Percentiles rank a stretch among this genome's conserved stretches.
Conservation (phyloP, 2,113 vertebrate species). For the Lepidothrix coronata region DNA sequence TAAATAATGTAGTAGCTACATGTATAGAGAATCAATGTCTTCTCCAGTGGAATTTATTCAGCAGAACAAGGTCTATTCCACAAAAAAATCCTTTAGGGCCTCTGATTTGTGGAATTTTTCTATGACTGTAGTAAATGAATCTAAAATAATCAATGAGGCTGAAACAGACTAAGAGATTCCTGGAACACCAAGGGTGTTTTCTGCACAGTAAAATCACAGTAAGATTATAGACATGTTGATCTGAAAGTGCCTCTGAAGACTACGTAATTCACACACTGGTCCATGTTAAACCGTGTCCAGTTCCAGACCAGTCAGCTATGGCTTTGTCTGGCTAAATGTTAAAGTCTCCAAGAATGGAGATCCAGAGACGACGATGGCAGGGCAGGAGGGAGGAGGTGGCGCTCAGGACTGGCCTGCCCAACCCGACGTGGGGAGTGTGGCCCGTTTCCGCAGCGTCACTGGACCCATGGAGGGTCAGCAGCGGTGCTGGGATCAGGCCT, state of each 20-base stretch:
- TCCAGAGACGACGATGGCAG: neutral
- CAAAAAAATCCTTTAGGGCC: neutral
- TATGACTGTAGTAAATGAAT: neutral
- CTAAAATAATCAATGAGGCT: neutral
- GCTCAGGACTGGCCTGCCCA: fast-evolving
- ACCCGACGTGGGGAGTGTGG: fast-evolving
- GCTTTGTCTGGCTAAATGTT: neutral
- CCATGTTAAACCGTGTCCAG: neutral
- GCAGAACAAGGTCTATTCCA: neutral
- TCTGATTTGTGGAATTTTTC: neutral
- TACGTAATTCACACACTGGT: neutral
- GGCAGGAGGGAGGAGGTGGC: neutral
- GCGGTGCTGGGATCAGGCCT: neutral
- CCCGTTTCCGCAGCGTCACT: fast-evolving
- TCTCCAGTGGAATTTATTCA: neutral
- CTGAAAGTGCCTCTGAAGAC: neutral
- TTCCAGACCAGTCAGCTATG: neutral
- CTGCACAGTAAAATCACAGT: neutral
- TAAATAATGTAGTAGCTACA: neutral
- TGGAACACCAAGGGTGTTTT: neutral
- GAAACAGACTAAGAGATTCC: neutral
- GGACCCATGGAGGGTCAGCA: too few species aligned
- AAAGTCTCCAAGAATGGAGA: neutral
- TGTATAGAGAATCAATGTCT: neutral
- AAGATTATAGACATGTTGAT: neutral